Evolutionary conservation across 2,113 vertebrate species (phyloP).

Genomic region (Stegostoma tigrinum): DNA sequence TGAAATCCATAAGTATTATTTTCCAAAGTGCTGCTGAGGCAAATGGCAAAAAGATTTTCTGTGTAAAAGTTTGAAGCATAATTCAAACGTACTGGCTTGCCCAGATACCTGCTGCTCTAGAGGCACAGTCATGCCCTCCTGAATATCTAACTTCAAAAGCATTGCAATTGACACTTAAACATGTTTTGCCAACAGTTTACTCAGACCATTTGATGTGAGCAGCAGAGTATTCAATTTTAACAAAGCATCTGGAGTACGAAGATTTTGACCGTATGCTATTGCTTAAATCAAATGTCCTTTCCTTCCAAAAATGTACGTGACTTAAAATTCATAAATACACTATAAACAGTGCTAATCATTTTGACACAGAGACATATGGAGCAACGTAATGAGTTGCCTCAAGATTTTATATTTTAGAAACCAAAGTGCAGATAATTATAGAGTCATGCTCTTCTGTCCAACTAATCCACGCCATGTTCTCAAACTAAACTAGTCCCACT

Average conservation of each 20-base stretch:
- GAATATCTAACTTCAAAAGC: not conserved
- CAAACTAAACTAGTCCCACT: too few species aligned
- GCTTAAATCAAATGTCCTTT: not conserved
- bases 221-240: not conserved
- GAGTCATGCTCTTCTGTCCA: too few species aligned
- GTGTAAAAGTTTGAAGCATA: not conserved
- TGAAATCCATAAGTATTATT: not conserved
- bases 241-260: not conserved
- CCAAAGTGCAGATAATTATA: not conserved
- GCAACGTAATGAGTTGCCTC: not conserved
- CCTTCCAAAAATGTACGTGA: not conserved
- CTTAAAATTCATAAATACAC: not conserved
- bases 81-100: not conserved
- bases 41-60: not conserved
- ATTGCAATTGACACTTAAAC: constrained; percentile 10
- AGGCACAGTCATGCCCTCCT: not conserved
- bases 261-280: not conserved
- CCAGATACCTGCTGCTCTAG: not conserved
- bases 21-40: not conserved
- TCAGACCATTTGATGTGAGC: not conserved
- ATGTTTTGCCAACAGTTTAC: not conserved
- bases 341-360: not conserved
- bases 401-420: not conserved
- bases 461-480: too few species aligned
- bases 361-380: not conserved